These are phyloP conservation scores for Mylabris phalerata DNA, from an alignment of 1,140 invertebrate species.

Conservation along the genomic window DNA sequence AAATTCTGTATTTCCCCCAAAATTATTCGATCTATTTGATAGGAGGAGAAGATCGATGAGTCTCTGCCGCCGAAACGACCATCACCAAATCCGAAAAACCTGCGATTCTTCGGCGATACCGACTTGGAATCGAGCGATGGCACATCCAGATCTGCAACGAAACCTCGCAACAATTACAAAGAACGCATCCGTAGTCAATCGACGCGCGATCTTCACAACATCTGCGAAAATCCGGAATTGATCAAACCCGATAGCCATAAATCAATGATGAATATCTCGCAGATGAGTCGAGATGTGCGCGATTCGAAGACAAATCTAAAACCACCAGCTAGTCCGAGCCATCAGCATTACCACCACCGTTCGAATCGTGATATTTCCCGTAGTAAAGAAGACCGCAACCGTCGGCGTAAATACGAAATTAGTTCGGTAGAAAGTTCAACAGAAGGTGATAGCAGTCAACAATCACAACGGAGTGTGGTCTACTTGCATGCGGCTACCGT, in stretches of 20 bases:
- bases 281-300: slow-evolving; percentile 28
- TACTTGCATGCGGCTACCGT: slow-evolving; percentile 74
- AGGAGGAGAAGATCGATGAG: slow-evolving; percentile 33
- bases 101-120: slow-evolving; percentile 75
- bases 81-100: slow-evolving; percentile 52
- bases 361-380: slow-evolving; percentile 16
- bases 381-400: slow-evolving; percentile 22
- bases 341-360: slow-evolving; percentile 5
- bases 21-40: neutral
- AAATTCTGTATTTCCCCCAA: neutral
- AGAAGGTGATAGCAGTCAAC: slow-evolving; percentile 70
- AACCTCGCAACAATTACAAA: neutral
- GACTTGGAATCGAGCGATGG: slow-evolving; percentile 62
- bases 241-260: slow-evolving; percentile 24
- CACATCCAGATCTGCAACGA: slow-evolving; percentile 16
- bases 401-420: slow-evolving; percentile 35
- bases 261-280: slow-evolving; percentile 34
- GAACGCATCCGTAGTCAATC: slow-evolving; percentile 31
- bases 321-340: slow-evolving; percentile 33
- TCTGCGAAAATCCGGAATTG: slow-evolving; percentile 34
- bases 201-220: slow-evolving; percentile 50
- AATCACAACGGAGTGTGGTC: slow-evolving; percentile 70
- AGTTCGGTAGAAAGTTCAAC: slow-evolving; percentile 58
- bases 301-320: slow-evolving; percentile 23
- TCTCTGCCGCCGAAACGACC: slow-evolving; percentile 40